Conservation (phyloP, 1,140 invertebrate species). For the Platyscapa corneri region DNA sequence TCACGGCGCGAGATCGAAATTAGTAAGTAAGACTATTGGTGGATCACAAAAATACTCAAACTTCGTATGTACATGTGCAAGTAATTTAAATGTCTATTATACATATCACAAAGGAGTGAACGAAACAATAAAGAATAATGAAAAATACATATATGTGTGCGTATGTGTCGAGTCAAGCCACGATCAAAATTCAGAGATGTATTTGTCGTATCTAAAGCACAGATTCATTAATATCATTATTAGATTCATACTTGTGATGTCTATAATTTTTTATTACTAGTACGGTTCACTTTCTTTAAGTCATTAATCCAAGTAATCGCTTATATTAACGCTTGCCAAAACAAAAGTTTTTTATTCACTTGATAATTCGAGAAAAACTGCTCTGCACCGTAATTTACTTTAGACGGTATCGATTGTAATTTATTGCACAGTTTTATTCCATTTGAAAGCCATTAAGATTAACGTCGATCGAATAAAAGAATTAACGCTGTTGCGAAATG, state of each 20-base stretch:
- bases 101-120: background rate
- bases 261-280: background rate
- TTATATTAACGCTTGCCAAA: background rate
- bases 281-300: background rate
- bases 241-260: background rate
- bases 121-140: background rate
- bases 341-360: too few species aligned
- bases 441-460: background rate
- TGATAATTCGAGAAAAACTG: too few species aligned
- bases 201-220: background rate
- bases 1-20: conserved; percentile 75
- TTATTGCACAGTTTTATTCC: background rate
- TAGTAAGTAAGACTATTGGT: conserved; percentile 72
- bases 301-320: background rate
- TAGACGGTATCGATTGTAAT: background rate
- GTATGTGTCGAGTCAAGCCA: background rate
- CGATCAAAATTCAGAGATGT: background rate
- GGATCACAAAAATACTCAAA: background rate
- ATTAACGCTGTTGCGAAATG: too few species aligned
- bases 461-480: too few species aligned
- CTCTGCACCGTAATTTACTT: background rate
- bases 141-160: too few species aligned
- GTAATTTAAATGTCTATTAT: background rate
- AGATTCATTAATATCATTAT: background rate
- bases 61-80: background rate